A percentile compares a stretch with the other conserved stretches of the same genome.
Conservation (phyloP, 2,888 invertebrate genomes). For the Rhamnusium bicolor region DNA sequence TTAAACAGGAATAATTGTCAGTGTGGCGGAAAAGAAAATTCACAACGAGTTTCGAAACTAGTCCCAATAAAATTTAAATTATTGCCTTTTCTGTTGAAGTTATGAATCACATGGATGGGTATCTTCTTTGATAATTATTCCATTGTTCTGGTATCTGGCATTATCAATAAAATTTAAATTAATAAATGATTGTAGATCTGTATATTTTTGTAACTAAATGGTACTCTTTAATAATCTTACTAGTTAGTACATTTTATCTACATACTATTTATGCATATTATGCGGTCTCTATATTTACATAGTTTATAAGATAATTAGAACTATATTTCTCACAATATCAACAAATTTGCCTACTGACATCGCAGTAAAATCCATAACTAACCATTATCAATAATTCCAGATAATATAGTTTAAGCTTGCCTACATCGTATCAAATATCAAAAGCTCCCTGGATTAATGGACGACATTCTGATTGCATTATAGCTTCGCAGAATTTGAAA, state of each 20-base stretch:
- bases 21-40: too few relatives aligned
- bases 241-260: not conserved
- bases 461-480: conserved; percentile 9
- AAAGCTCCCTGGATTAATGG: not conserved
- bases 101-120: too few relatives aligned
- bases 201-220: too few relatives aligned
- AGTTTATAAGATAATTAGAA: not conserved
- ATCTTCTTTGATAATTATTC: too few relatives aligned
- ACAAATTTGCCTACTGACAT: conserved; percentile 10
- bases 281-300: not conserved
- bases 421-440: conserved; percentile 20
- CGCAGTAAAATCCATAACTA: conserved; percentile 19
- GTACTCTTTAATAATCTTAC: too few relatives aligned
- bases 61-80: too few relatives aligned
- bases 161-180: too few relatives aligned
- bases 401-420: conserved; percentile 23
- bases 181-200: too few relatives aligned
- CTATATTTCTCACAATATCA: not conserved
- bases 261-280: not conserved
- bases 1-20: too few relatives aligned
- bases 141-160: too few relatives aligned
- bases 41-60: too few relatives aligned
- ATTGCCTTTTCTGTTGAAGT: too few relatives aligned
- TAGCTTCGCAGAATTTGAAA: not conserved
- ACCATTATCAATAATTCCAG: conserved; percentile 16